Evolutionary conservation across 2,888 invertebrate species (phyloP).

Genomic region (Campoplex nolae): DNA sequence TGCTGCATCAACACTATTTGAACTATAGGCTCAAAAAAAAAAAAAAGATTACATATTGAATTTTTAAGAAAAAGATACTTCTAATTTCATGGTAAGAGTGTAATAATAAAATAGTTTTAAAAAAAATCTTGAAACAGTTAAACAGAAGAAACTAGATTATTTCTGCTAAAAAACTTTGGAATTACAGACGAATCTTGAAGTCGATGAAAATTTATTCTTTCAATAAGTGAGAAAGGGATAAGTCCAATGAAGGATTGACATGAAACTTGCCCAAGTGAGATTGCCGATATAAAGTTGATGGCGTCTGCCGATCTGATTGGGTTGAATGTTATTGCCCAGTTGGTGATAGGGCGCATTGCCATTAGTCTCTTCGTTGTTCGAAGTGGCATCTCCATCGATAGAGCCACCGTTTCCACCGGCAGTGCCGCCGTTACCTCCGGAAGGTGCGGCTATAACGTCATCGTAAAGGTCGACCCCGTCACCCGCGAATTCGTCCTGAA

Average conservation of each 20-base stretch:
- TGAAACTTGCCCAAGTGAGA: conserved; percentile 95
- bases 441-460: conserved; percentile 95
- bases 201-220: conserved; percentile 81
- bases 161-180: not conserved
- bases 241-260: not conserved
- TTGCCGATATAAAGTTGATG: conserved; percentile 99
- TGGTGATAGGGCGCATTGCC: conserved; percentile 89
- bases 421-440: conserved; percentile 83
- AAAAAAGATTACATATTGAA: too few species aligned
- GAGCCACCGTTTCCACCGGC: conserved; percentile 82
- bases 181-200: not conserved
- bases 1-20: too few species aligned
- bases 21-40: too few species aligned
- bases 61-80: too few species aligned
- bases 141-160: not conserved
- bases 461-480: conserved; percentile 97
- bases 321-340: conserved; percentile 89
- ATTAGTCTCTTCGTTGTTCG: conserved; percentile 90
- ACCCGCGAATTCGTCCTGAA: conserved; percentile 92
- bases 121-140: too few species aligned
- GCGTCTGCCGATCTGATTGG: conserved; percentile 90
- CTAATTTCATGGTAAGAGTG: too few species aligned
- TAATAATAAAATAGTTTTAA: too few species aligned
- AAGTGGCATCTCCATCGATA: conserved; percentile 87
- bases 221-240: conserved; percentile 67